A percentile compares a stretch with the other conserved stretches of the same genome.
phyloP scores from a whole-genome alignment of 2,113 vertebrate species.

The Sylvietta virens region DNA sequence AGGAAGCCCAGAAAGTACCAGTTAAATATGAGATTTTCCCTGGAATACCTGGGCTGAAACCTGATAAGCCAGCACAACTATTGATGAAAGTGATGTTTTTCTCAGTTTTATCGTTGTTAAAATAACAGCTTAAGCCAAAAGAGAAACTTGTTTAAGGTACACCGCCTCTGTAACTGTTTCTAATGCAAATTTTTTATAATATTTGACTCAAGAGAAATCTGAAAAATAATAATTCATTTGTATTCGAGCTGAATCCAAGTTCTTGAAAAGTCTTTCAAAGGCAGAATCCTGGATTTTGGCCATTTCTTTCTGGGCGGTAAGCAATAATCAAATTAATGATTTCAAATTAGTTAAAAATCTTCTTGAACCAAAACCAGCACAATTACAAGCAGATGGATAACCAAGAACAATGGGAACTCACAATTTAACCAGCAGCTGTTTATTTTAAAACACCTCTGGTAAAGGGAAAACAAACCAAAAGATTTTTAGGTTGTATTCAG shows the following conservation, averaged over 20 bases:
- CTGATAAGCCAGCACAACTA: neutral
- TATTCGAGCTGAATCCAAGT: neutral
- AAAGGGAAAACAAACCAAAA: neutral
- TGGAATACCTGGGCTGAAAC: neutral
- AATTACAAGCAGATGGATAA: slow-evolving; percentile 12
- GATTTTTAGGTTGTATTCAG: neutral
- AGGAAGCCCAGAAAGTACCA: neutral
- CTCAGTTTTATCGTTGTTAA: neutral
- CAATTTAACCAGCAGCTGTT: neutral
- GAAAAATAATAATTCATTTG: neutral
- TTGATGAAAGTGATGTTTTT: neutral
- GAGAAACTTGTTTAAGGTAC: neutral
- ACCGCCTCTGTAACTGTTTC: neutral
- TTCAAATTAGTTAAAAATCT: slow-evolving; percentile 19
- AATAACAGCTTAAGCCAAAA: neutral
- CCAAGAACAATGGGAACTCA: neutral
- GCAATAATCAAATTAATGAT: slow-evolving; percentile 1
- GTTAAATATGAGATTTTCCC: neutral
- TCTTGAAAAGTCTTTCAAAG: neutral
- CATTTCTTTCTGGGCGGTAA: neutral
- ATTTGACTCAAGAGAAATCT: neutral
- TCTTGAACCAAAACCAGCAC: neutral
- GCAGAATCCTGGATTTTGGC: neutral
- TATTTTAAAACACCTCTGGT: slow-evolving; percentile 8
- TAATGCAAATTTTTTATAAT: neutral